Evolutionary conservation across 2,113 vertebrate genomes (phyloP), one percentile per base, ranked within the genome.

Genomic region (Lagopus muta): DNA sequence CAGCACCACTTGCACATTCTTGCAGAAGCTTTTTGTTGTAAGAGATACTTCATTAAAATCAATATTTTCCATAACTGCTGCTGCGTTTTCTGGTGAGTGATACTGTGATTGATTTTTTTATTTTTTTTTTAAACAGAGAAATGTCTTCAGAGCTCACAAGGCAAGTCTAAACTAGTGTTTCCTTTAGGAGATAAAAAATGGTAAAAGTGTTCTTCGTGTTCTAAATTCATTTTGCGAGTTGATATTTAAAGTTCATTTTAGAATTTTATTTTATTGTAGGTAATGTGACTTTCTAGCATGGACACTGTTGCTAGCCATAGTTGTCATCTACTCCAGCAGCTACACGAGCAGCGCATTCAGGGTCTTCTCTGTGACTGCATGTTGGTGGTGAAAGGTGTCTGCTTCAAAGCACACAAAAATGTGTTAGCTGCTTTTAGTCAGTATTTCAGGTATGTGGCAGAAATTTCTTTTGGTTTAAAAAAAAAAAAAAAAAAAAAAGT

Each of bases 391-490:
- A 98, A 98, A 94, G 99, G 99, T 3, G 99, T 99, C 89, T 99
- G 99, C 96, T 99, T 99, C 94, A 99, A 99, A 97, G 99, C 99
- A 2, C 99, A 99, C 93, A 99, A 99, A 97, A 99, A 99, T 32
- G 99, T 99, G 3, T 97, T 99, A 42, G 99, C 99, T 22, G 99
- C 99, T 25, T 99, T 99, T 97, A 99, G 99, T 93, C 98, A 98
- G 4, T 99, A 99, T 82, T 99, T 99, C 97, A 98, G 99, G 99
- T 99, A 96, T 18, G 97, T 95, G 62, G 36, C 7, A 38, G 38
- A 88, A 95, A 67, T 45, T 55, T 73, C 1, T 67, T 70, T 3
- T 34, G 9, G 80, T 71, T 8, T 57, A 74, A 48, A 85, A n/a
- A n/a, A n/a, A n/a, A 55, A 22, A 48, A 48, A 38, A 38, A 25